Percentiles rank a stretch among this genome's conserved stretches.
phyloP scores from a whole-genome alignment of 2,888 invertebrate species.

The Chrysolina haemoptera region DNA sequence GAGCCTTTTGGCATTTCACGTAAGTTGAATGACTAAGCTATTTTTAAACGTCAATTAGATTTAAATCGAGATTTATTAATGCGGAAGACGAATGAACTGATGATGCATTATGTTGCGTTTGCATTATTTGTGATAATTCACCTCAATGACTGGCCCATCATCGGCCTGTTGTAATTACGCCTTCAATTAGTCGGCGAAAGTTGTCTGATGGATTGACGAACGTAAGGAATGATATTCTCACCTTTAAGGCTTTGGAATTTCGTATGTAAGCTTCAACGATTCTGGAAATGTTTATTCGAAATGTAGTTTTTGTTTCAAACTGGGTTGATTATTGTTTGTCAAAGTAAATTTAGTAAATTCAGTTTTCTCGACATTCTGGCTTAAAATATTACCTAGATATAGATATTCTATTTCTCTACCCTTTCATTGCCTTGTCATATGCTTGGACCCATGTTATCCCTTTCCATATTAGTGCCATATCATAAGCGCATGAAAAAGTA shows the following conservation, averaged over 20 bases:
- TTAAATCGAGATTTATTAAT: constrained; percentile 53
- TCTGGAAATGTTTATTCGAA: too few species aligned
- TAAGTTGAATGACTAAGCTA: constrained; percentile 36
- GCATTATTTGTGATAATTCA: constrained; percentile 2
- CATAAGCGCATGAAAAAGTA: too few species aligned
- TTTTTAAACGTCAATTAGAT: constrained; percentile 46
- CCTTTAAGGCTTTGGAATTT: neutral
- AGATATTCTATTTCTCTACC: too few species aligned
- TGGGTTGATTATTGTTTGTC: too few species aligned
- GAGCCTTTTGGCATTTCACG: constrained; percentile 30
- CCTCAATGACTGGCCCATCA: neutral
- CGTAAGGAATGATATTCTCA: neutral
- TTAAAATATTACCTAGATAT: too few species aligned
- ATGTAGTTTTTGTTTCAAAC: too few species aligned
- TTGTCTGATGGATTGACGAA: neutral
- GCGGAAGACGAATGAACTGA: constrained; percentile 32
- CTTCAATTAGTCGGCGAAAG: constrained; percentile 5
- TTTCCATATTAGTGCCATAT: too few species aligned
- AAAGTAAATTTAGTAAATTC: too few species aligned
- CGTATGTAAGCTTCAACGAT: neutral
- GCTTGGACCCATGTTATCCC: too few species aligned
- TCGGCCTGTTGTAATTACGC: neutral
- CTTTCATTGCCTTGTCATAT: too few species aligned
- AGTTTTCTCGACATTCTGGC: too few species aligned
- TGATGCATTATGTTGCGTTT: neutral